These are phyloP conservation scores for Chironex yamaguchii DNA, from an alignment of 30 jellyfish, hydroid and myxozoan genomes.

Conservation along the genomic window DNA sequence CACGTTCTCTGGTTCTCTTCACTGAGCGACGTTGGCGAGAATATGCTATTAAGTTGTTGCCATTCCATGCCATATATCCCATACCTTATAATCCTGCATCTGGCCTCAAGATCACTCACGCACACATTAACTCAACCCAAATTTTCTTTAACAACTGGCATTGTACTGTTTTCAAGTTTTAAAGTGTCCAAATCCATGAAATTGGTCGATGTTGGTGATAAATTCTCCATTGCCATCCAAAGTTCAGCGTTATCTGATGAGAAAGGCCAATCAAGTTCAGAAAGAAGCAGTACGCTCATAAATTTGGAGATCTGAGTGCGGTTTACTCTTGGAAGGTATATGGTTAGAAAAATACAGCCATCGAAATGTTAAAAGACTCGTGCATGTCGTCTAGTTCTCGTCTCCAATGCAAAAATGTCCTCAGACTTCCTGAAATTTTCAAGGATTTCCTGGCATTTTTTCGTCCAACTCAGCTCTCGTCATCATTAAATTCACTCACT, in stretches of 20 bases:
- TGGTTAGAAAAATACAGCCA: not conserved
- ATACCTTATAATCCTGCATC: not conserved
- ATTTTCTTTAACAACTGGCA: not conserved
- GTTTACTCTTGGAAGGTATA: not conserved
- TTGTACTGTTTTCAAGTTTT: not conserved
- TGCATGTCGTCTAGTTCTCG: not conserved
- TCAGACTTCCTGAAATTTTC: not conserved
- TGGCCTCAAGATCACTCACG: not conserved
- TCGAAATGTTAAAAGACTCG: not conserved
- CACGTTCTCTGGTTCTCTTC: not conserved
- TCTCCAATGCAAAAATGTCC: not conserved
- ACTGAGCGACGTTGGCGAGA: not conserved
- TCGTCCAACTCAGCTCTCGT: not conserved
- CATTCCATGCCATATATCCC: not conserved
- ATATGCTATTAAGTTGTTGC: no score
- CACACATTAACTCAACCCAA: not conserved
- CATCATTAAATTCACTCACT: not conserved
- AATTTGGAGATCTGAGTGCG: not conserved
- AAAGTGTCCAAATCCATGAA: not conserved
- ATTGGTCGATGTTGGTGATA: not conserved
- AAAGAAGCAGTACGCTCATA: not conserved
- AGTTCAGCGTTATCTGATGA: not conserved
- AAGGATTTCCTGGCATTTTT: not conserved
- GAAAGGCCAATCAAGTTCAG: not conserved
- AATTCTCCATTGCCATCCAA: not conserved